phyloP scores from a whole-genome alignment of 1,140 invertebrate genomes.

The Stegodyphus dumicola region DNA sequence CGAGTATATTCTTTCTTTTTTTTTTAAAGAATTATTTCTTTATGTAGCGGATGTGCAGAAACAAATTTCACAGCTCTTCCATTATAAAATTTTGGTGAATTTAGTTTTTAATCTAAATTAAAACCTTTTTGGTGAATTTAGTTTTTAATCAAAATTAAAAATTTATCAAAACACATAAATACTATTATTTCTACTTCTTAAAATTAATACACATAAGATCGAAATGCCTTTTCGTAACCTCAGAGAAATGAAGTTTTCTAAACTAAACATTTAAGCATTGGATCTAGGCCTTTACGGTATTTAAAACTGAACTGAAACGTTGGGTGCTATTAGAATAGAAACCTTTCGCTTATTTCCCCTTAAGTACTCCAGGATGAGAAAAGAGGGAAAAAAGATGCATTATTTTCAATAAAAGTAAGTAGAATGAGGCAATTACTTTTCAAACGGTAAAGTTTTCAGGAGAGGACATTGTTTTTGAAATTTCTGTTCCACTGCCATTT shows the following conservation, averaged over 20 bases:
- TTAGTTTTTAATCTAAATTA: too few relatives aligned
- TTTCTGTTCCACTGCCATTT: slow-evolving; percentile 48
- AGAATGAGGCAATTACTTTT: slow-evolving; percentile 44
- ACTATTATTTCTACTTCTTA: neutral
- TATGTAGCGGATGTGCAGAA: too few relatives aligned
- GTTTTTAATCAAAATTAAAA: neutral
- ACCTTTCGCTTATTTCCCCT: neutral
- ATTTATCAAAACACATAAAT: neutral
- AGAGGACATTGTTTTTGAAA: slow-evolving; percentile 47
- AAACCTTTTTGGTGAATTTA: neutral
- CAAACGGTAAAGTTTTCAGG: slow-evolving; percentile 40
- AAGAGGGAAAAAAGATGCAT: neutral
- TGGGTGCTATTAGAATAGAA: neutral
- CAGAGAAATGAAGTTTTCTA: neutral
- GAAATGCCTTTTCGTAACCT: neutral
- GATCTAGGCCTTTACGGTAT: neutral
- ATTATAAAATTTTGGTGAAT: too few relatives aligned
- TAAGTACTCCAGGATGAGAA: neutral
- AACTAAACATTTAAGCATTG: neutral
- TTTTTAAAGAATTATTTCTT: too few relatives aligned
- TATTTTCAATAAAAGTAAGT: slow-evolving; percentile 14
- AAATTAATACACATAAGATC: neutral
- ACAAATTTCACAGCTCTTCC: too few relatives aligned
- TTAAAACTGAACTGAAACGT: neutral
- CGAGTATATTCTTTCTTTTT: too few relatives aligned